Percentiles rank a stretch among this genome's conserved stretches.
Conservation (phyloP, 1,140 invertebrate species). For the Apis laboriosa region DNA sequence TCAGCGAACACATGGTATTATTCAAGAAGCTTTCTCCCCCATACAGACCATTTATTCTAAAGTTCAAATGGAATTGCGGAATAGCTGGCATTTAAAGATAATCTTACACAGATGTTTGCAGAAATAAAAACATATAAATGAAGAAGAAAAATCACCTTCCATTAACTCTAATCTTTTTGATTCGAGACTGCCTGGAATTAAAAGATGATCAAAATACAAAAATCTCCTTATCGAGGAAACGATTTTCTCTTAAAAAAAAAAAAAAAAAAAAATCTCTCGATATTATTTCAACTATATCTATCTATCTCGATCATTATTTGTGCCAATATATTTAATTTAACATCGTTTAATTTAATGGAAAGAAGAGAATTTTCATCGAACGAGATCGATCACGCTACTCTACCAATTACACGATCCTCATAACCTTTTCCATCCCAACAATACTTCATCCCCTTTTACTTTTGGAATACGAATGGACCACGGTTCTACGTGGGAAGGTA, state of each 20-base stretch:
- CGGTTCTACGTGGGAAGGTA: slow-evolving; percentile 60
- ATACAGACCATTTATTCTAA: slow-evolving; percentile 50
- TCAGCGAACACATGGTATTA: slow-evolving; percentile 56
- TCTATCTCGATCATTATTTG: neutral
- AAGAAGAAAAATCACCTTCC: slow-evolving; percentile 7
- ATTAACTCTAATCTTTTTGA: neutral
- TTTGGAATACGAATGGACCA: slow-evolving; percentile 63
- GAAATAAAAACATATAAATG: neutral
- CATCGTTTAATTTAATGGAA: neutral
- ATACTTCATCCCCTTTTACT: slow-evolving; percentile 66
- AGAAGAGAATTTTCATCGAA: slow-evolving; percentile 43
- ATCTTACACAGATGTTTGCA: slow-evolving; percentile 23
- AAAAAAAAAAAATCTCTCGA: too few relatives aligned
- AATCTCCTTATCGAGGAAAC: neutral
- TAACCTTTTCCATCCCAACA: slow-evolving; percentile 52
- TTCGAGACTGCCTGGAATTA: neutral
- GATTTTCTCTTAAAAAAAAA: too few relatives aligned
- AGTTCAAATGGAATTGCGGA: slow-evolving; percentile 47
- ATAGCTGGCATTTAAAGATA: slow-evolving; percentile 35
- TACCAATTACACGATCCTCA: slow-evolving; percentile 61
- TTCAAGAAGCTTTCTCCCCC: slow-evolving; percentile 41
- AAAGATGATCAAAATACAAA: neutral
- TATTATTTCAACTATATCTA: too few relatives aligned
- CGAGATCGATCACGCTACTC: slow-evolving; percentile 46
- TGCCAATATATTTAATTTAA: slow-evolving; percentile 35